phyloP scores from a whole-genome alignment of 53 echinoderm and acorn worm species.

The Pentamera pediparva region DNA sequence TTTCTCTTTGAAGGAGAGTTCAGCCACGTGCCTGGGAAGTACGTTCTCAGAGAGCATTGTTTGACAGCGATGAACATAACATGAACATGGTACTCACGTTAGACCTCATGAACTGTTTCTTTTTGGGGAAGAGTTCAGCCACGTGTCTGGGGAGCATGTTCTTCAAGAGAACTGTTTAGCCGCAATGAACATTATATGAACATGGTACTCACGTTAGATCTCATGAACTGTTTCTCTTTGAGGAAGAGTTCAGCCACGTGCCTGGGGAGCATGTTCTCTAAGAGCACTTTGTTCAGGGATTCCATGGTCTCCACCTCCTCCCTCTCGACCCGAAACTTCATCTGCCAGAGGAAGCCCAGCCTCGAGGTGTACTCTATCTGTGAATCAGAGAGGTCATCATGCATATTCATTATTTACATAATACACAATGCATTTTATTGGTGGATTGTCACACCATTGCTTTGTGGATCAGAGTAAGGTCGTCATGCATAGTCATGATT shows the following conservation, averaged over 20 bases:
- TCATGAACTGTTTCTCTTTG: slow-evolving; percentile 81
- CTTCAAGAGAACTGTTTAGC: slow-evolving; percentile 78
- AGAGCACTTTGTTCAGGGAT: slow-evolving; percentile 86
- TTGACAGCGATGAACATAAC: no score
- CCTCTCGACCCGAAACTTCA: slow-evolving; percentile 93
- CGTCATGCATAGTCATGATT: no score
- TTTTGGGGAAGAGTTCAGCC: slow-evolving; percentile 77
- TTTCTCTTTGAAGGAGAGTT: no score
- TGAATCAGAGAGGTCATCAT: neutral
- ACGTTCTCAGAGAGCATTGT: no score
- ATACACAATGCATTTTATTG: no score
- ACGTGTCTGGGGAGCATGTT: slow-evolving; percentile 95
- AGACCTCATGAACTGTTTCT: slow-evolving; percentile 76
- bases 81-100: slow-evolving; percentile 50
- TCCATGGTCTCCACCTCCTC: slow-evolving; percentile 99
- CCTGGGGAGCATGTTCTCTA: slow-evolving; percentile 96
- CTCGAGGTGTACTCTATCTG: slow-evolving; percentile 92
- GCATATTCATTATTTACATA: neutral
- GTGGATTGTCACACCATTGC: no score
- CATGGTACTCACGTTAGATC: slow-evolving; percentile 70
- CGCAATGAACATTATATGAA: no score
- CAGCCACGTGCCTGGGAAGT: slow-evolving; percentile 87
- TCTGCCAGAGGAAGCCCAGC: slow-evolving; percentile 96
- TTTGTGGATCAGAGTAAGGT: no score
- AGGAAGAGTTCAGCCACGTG: slow-evolving; percentile 92